These are phyloP conservation scores for Gila orcuttii DNA, from an alignment of 2,113 vertebrate genomes.

Conservation along the genomic window DNA sequence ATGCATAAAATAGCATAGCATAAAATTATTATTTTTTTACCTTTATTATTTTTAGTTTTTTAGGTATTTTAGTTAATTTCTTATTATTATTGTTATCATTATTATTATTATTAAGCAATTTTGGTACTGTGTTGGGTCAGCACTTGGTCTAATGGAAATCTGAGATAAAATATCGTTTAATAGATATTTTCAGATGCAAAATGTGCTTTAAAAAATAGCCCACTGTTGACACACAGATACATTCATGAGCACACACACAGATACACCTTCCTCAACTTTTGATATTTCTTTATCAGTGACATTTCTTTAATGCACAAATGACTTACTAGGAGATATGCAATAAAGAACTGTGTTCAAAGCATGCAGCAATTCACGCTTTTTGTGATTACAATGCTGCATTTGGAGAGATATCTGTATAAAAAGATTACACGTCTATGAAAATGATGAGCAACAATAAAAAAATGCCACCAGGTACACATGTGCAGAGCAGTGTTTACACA, in stretches of 20 bases:
- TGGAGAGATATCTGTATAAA: conserved; percentile 64
- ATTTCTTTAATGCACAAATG: conserved; percentile 28
- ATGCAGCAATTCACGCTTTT: conserved; percentile 61
- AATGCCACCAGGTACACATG: conserved; percentile 62
- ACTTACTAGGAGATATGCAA: conserved; percentile 55
- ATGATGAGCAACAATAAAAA: conserved; percentile 65
- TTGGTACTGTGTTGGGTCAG: not conserved
- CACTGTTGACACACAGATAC: not conserved
- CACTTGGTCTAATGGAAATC: not conserved
- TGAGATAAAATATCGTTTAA: not conserved
- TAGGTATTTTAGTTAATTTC: too few relatives aligned
- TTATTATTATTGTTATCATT: too few relatives aligned
- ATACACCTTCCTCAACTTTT: conserved; percentile 31
- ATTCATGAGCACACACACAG: not conserved
- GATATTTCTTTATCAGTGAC: conserved; percentile 42
- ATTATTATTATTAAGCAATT: not conserved
- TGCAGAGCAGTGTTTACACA: conserved; percentile 58
- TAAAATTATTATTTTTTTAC: too few relatives aligned
- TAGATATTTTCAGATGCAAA: not conserved
- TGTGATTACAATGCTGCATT: conserved; percentile 46
- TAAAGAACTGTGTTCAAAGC: conserved; percentile 60
- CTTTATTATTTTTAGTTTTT: too few relatives aligned
- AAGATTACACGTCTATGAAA: conserved; percentile 66
- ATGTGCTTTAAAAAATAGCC: not conserved
- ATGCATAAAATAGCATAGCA: not conserved